A percentile compares a stretch with the other conserved stretches of the same genome.
Evolutionary conservation across 2,888 invertebrate genomes (phyloP).

Genomic region (Blera fallax): DNA sequence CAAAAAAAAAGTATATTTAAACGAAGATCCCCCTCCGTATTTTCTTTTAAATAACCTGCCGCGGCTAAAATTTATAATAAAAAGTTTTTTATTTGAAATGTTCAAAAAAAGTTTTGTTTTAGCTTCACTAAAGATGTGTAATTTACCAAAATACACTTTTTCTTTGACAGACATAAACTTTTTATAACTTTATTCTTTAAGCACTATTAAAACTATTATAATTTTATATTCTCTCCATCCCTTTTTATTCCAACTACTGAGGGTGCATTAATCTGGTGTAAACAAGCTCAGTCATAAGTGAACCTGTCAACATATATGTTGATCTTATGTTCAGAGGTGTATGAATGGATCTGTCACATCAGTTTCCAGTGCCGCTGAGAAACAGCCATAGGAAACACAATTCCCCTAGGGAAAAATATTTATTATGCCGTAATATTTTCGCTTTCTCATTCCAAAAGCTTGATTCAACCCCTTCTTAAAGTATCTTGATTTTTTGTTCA

Average conservation of each 20-base stretch:
- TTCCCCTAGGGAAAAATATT: conserved; percentile 57
- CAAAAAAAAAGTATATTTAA: background rate
- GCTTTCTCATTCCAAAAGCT: conserved; percentile 31
- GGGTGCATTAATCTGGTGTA: conserved; percentile 27
- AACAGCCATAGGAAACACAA: conserved; percentile 12
- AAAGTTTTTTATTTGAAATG: background rate
- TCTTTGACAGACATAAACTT: background rate
- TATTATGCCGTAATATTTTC: conserved; percentile 59
- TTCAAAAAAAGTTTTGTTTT: background rate
- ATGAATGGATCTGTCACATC: conserved; percentile 55
- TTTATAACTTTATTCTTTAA: background rate
- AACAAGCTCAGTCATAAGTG: conserved; percentile 49
- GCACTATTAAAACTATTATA: background rate
- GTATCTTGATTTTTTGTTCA: conserved; percentile 46
- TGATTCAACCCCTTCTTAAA: conserved; percentile 59
- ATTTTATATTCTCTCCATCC: background rate
- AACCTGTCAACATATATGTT: conserved; percentile 58
- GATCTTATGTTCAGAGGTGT: conserved; percentile 58
- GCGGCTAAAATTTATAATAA: background rate
- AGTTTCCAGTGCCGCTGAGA: conserved; percentile 35
- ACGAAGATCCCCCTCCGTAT: background rate
- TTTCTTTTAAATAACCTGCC: background rate
- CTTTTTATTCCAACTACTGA: background rate
- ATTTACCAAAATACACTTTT: background rate
- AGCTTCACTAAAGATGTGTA: too few relatives aligned